Percentiles rank a stretch among this genome's conserved stretches.
Evolutionary conservation across 2,888 invertebrate genomes (phyloP).

Genomic region (Cosmopolites sordidus): DNA sequence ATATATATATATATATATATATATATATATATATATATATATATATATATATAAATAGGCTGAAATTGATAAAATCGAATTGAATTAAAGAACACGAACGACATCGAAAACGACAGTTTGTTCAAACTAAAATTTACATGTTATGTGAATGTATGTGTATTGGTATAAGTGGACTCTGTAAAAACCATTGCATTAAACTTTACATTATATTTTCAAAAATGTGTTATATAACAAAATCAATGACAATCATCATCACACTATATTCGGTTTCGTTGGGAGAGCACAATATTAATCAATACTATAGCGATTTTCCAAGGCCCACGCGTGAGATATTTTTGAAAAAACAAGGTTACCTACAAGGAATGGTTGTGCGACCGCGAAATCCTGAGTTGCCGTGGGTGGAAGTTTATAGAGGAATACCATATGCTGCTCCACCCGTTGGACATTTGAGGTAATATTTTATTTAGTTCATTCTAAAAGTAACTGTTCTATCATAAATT

Average conservation of each 20-base stretch:
- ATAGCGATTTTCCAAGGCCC: not conserved
- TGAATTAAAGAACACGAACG: too few relatives aligned
- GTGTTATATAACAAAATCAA: conserved; percentile 25
- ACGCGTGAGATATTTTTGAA: conserved; percentile 20
- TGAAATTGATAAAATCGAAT: too few relatives aligned
- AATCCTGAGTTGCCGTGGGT: conserved; percentile 61
- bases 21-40: too few relatives aligned
- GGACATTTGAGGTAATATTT: conserved; percentile 55
- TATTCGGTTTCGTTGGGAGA: conserved; percentile 12
- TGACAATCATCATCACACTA: conserved; percentile 33
- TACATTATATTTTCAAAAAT: conserved; percentile 2
- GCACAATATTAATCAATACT: not conserved
- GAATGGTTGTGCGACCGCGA: conserved; percentile 62
- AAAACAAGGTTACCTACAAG: conserved; percentile 55
- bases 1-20: too few relatives aligned
- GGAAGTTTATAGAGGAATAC: conserved; percentile 74
- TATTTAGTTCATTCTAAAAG: too few relatives aligned
- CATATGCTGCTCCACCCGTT: conserved; percentile 76
- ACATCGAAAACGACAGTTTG: too few relatives aligned
- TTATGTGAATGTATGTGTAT: too few relatives aligned
- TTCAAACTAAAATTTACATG: too few relatives aligned
- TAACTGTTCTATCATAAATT: too few relatives aligned
- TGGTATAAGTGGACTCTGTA: too few relatives aligned
- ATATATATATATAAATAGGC: too few relatives aligned
- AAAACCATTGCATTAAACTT: too few relatives aligned